Evolutionary conservation across 2,797 vertebrate genomes (phyloP), one percentile per base, ranked within the genome.

Genomic region (Crypturellus tataupa): DNA sequence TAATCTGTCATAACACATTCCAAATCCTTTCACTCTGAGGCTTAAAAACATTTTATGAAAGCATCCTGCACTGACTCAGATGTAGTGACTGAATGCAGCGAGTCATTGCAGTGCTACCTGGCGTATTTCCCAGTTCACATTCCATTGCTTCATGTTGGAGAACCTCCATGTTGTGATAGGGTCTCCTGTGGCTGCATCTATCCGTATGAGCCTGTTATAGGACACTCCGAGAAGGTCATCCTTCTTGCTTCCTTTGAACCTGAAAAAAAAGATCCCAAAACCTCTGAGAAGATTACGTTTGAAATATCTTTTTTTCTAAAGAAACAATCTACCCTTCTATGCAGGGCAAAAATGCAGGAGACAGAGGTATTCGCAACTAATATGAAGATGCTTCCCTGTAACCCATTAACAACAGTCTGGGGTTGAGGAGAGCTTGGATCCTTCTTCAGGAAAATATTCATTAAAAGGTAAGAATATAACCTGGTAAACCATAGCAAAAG

Each of bases 81-180:
- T 7, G 67, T 24, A 90, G 46, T 29, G 70, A 31, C 27, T 39
- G 75, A 78, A 35, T 1, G 6, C 60, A 63, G 39, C 76, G 53
- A 88, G 83, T 71, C 2, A 8, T 33, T 90, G 51, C 71, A 80
- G 29, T 44, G 60, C 95, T 95, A 99, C 99, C 98, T 99, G 99
- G 96, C 98, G 98, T 93, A 99, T 99, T 97, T 99, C 99, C 99
- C 99, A 99, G 97, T 99, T 99, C 44, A 99, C 99, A 40, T 99
- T 99, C 99, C 99, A 99, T 96, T 99, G 99, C 95, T 99, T 99
- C 98, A 99, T 99, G 96, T 98, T 99, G 93, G 99, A 97, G 51
- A 99, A 99, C 94, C 99, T 99, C 99, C 99, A 99, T 0, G 99
- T 99, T 91, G 99, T 99, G 94, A 99, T 96, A 1, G 99, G 99